Base-by-base conservation (phyloP, 2,888 invertebrate genomes). In the Cephonodes hylas region DNA sequence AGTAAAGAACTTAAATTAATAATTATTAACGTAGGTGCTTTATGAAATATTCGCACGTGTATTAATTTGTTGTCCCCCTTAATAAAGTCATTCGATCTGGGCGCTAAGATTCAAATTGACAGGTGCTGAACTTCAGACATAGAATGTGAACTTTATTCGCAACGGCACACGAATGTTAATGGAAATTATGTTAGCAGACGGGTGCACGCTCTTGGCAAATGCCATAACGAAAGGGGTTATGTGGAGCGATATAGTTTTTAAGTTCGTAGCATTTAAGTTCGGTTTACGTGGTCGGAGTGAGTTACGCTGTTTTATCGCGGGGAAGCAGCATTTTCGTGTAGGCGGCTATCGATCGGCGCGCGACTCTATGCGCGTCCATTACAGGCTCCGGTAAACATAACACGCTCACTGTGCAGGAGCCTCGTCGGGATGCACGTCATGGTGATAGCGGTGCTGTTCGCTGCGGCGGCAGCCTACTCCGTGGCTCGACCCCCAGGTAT, bases 331-430 rank as follows among this genome's bases (percentile, higher is more conserved):
- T 77, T 80, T 83, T 76, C 71, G 87, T 88, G 89, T 91, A 88
- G 90, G 90, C 84, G 89, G 79, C 72, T 90, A 91, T 91, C 89
- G 90, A 91, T 91, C 88, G 86, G 77, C 84, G 89, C 89, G 78
- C 79, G 71, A 64, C 65, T 70, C 76, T 81, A 79, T 85, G 88
- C 87, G 85, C 81, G 75, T 65, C 74, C 72, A 70, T 66, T 34
- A 58, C 44, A 22, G 68, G 66, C 71, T 70, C 67, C 79, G 77
- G 84, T 86, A 84, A 84, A 85, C 85, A 86, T 74, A 77, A 74
- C 72, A 69, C 71, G 71, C 71, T 72, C 73, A 63, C 72, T 66
- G 74, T 72, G 46, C 61, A 63, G 64, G 65, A 67, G 68, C 65
- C 62, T 64, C 58, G 53, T 53, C 78, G 74, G 72, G 75, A 89